Conservation (phyloP, 2,113 vertebrate species). For the Tupaia tana region DNA sequence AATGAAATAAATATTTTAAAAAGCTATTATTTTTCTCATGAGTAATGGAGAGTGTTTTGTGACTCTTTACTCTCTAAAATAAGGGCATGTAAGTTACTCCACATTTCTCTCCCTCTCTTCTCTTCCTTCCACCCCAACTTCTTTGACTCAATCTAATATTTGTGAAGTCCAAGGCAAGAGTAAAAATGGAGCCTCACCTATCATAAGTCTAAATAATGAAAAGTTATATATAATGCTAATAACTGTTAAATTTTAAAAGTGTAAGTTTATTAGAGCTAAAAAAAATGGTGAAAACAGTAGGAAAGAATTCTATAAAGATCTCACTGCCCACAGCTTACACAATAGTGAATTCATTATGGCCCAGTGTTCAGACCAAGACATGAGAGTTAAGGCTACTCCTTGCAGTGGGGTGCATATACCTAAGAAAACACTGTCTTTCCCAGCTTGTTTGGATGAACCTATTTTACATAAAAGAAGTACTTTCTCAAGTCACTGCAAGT, state of each 20-base stretch:
- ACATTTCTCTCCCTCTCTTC: not conserved
- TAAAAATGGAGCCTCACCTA: not conserved
- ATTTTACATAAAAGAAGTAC: conserved; percentile 17
- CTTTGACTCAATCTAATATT: not conserved
- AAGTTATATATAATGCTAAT: not conserved
- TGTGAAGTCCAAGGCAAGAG: not conserved
- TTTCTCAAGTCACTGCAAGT: conserved; percentile 39
- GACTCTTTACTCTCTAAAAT: not conserved
- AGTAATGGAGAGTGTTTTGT: not conserved
- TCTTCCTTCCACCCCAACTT: not conserved
- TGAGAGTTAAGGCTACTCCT: not conserved
- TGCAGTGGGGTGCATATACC: not conserved
- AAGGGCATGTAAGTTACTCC: not conserved
- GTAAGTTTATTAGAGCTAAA: not conserved
- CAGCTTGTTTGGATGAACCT: not conserved
- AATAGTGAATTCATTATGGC: not conserved
- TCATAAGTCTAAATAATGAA: not conserved
- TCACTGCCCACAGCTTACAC: not conserved
- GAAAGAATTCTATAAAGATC: not conserved
- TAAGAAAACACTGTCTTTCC: not conserved
- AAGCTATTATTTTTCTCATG: not conserved
- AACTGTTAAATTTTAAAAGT: not conserved
- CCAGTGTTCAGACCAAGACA: not conserved
- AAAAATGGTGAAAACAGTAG: not conserved
- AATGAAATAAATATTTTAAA: not conserved